Evolutionary conservation across 2,888 invertebrate genomes (phyloP), one percentile per base, ranked within the genome.

Genomic region (Yponomeuta sedellus): DNA sequence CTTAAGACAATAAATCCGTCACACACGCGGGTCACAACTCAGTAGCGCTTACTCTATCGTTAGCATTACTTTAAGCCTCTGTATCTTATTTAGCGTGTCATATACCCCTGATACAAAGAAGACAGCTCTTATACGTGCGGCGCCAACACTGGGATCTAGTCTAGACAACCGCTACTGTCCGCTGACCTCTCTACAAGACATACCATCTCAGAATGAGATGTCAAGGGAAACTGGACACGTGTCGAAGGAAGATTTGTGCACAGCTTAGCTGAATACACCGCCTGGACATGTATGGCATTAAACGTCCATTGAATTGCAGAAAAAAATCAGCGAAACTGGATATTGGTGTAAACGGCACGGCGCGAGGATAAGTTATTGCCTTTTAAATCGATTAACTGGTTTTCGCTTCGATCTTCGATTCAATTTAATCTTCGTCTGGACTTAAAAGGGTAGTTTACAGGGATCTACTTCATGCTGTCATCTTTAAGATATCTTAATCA

Each of bases 81-180:
- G 16, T 52, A 52, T 52, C 16, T 52, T 52, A 34, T 34, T 34
- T 34, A 34, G 34, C 34, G 44, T 52, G 44, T 52, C 44, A 52
- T 52, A 16, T 52, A 16, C 16, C 16, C 44, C 44, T 52, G 44
- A 52, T 52, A 52, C 44, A 52, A 52, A 52, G 44, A 59, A 59
- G 59, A 59, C 59, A 59, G 59, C 10, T 59, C 22, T 20, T 22
- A 59, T 59, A 62, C 62, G 62, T 62, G 62, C 28, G 62, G 62
- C 62, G 62, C 62, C 62, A 39, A 34, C 59, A 59, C 4, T 59
- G 59, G 22, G 59, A 52, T 52, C 59, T 62, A 19, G 62, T 62
- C 62, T 62, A 62, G 62, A 62, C 62, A 16, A 16, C 62, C 59
- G 25, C 59, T 59, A 59, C 44, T 12, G 44, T 16, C 12, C 22